phyloP scores from a whole-genome alignment of 2,797 vertebrate genomes.

The Catostomus latipinnis region DNA sequence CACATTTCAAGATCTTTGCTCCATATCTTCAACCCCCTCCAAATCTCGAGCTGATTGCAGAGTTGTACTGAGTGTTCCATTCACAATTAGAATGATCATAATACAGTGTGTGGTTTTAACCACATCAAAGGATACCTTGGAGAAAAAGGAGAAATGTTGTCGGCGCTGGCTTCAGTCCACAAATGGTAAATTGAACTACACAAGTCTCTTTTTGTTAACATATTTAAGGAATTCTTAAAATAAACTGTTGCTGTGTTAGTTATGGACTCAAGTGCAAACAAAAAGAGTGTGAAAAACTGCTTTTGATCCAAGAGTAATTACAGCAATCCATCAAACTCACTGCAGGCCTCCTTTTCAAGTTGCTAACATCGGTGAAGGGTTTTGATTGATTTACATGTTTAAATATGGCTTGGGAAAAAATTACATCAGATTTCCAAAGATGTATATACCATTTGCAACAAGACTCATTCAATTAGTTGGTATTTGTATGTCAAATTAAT shows the following conservation, averaged over 20 bases:
- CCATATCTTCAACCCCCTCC: constrained; percentile 22
- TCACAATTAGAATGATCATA: constrained; percentile 38
- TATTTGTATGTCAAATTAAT: not conserved
- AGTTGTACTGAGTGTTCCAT: constrained; percentile 11
- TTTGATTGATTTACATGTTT: constrained; percentile 23
- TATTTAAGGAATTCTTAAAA: constrained; percentile 36
- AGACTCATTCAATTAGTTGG: not conserved
- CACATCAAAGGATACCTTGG: constrained; percentile 45
- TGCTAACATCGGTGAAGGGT: not conserved
- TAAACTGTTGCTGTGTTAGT: constrained; percentile 29
- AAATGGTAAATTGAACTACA: constrained; percentile 30
- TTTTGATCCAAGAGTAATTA: constrained; percentile 24
- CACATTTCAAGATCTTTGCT: constrained; percentile 36
- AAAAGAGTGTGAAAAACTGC: constrained; percentile 36
- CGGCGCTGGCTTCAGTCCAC: constrained; percentile 25
- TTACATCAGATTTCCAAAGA: not conserved
- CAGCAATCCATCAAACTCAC: constrained; percentile 13
- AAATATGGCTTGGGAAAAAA: constrained; percentile 1
- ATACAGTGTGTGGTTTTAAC: constrained; percentile 20
- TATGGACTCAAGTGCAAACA: constrained; percentile 22
- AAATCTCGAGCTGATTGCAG: not conserved
- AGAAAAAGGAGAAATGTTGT: not conserved
- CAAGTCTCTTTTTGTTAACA: constrained; percentile 39
- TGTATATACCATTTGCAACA: not conserved
- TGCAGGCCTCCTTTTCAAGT: not conserved